A percentile compares a stretch with the other conserved stretches of the same genome.
These are phyloP conservation scores for Caenorhabditis japonica DNA, from an alignment of 2,888 invertebrate genomes.

Conservation along the genomic window DNA sequence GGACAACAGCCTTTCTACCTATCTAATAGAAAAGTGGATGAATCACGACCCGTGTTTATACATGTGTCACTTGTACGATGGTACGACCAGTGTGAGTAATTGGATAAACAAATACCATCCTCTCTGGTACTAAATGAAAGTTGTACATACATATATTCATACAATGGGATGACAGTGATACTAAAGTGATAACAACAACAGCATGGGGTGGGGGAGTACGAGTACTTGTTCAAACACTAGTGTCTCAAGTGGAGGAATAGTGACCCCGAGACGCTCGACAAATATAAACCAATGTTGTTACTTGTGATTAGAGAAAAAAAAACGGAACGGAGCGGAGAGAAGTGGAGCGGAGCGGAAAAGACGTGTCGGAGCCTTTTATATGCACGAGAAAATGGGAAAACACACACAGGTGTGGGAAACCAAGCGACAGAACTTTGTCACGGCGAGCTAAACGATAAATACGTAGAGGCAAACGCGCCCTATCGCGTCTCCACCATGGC, in stretches of 20 bases:
- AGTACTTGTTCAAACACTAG: conserved; percentile 27
- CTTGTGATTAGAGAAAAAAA: conserved; percentile 43
- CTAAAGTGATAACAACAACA: conserved; percentile 31
- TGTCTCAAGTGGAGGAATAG: conserved; percentile 29
- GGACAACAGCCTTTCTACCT: too few species aligned
- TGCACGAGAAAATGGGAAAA: conserved; percentile 8
- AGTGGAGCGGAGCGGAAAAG: conserved; percentile 8
- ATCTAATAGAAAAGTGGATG: conserved; percentile 4
- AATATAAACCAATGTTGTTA: conserved; percentile 34
- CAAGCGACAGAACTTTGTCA: too few species aligned
- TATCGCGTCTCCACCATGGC: too few species aligned
- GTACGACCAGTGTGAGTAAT: conserved; percentile 40
- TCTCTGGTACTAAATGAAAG: not conserved
- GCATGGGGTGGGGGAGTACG: conserved; percentile 7
- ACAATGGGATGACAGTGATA: conserved; percentile 4
- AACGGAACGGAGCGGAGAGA: conserved; percentile 17
- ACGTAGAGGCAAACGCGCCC: too few species aligned
- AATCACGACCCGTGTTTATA: not conserved
- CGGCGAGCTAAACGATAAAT: too few species aligned
- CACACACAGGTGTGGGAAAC: too few species aligned
- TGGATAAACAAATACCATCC: conserved; percentile 32
- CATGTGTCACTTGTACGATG: conserved; percentile 26
- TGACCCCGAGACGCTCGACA: conserved; percentile 37
- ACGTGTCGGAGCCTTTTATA: not conserved
- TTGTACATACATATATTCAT: conserved; percentile 11